Conservation (phyloP, 2,113 vertebrate genomes). For the Neotragus moschatus region DNA sequence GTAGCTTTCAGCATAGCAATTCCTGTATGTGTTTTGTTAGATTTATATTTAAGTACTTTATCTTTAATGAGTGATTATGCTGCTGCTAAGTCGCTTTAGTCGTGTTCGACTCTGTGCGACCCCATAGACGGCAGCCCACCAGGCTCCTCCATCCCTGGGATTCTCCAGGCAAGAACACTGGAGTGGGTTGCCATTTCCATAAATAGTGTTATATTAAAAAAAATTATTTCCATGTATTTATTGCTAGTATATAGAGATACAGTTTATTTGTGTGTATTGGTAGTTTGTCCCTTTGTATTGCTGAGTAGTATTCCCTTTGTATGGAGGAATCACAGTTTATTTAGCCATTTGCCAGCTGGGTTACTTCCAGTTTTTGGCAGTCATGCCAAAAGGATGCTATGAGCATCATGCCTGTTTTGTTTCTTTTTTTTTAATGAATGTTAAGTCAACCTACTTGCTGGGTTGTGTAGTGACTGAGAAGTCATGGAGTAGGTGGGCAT, state of each 20-base stretch:
- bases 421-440: not conserved
- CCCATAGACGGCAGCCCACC: too few relatives aligned
- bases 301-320: not conserved
- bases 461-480: not conserved
- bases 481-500: not conserved
- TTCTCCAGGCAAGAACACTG: too few relatives aligned
- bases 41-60: not conserved
- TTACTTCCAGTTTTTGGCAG: not conserved
- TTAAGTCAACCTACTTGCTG: not conserved
- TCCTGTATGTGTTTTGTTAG: not conserved
- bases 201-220: not conserved
- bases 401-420: not conserved
- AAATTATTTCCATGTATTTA: not conserved
- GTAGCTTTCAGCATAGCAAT: not conserved
- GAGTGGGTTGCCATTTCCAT: too few relatives aligned
- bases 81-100: not conserved
- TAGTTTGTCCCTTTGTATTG: not conserved
- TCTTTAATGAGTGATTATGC: not conserved
- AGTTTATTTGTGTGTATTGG: not conserved
- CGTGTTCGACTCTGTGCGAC: too few relatives aligned
- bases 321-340: too few relatives aligned
- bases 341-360: not conserved
- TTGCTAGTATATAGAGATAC: not conserved
- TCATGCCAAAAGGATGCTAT: not conserved
- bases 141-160: too few relatives aligned